Evolutionary conservation across 1,140 invertebrate genomes (phyloP).

Genomic region (Steinernema feltiae): DNA sequence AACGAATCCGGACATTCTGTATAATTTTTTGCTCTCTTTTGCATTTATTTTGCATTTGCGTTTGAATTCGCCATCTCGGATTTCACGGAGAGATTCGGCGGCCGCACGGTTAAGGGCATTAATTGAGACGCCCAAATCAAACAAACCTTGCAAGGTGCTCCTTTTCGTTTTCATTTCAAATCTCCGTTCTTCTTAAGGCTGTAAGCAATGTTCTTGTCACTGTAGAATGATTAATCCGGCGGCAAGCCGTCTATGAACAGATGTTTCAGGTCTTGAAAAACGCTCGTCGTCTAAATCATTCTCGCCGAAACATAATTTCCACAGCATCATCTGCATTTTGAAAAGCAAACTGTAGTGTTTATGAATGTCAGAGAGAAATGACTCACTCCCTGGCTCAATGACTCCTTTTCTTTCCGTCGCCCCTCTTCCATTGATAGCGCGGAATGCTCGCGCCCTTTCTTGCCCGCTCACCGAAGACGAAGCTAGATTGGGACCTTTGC

Average conservation of each 20-base stretch:
- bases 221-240: too few species aligned
- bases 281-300: too few species aligned
- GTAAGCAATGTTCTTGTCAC: background rate
- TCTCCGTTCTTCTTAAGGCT: background rate
- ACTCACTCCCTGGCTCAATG: too few species aligned
- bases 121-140: background rate
- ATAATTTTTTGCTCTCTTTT: constrained; percentile 5
- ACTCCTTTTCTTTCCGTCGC: too few species aligned
- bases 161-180: background rate
- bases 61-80: background rate
- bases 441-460: background rate
- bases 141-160: background rate
- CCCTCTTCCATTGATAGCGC: too few species aligned
- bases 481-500: too few species aligned
- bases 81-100: background rate
- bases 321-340: too few species aligned
- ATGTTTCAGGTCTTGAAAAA: too few species aligned
- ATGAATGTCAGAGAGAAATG: background rate
- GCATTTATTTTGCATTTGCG: background rate
- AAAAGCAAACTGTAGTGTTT: too few species aligned
- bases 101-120: background rate
- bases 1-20: background rate
- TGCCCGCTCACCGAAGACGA: too few species aligned
- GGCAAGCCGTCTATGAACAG: too few species aligned
- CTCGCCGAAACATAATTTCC: too few species aligned